These are phyloP conservation scores for Campoplex nolae DNA, from an alignment of 2,888 invertebrate genomes.

Conservation along the genomic window DNA sequence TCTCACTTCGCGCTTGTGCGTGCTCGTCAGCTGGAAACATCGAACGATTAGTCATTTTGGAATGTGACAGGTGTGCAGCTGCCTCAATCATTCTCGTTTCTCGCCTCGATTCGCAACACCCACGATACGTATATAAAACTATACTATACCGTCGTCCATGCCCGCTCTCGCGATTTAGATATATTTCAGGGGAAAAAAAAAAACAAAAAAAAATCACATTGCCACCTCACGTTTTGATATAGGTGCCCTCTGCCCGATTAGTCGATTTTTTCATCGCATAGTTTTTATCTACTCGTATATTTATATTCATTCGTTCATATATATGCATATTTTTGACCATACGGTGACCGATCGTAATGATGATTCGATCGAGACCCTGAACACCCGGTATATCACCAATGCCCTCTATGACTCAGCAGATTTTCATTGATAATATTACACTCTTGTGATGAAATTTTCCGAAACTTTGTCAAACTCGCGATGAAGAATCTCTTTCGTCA, in stretches of 20 bases:
- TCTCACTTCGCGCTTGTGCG: background rate
- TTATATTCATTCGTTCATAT: background rate
- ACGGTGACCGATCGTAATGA: no score
- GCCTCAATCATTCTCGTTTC: slow-evolving; percentile 49
- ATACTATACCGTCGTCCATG: background rate
- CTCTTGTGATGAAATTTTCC: background rate
- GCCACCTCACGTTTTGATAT: slow-evolving; percentile 28
- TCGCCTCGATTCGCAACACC: slow-evolving; percentile 9
- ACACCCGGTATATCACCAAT: background rate
- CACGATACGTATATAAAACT: background rate
- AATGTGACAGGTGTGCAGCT: slow-evolving; percentile 61
- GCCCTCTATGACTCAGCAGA: background rate
- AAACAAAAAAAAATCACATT: background rate
- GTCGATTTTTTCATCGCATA: slow-evolving; percentile 9
- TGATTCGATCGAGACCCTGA: background rate
- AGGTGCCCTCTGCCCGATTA: background rate
- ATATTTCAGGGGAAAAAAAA: background rate
- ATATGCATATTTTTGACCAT: background rate
- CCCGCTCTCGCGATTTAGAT: slow-evolving; percentile 28
- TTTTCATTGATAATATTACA: background rate
- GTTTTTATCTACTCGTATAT: background rate
- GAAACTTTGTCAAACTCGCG: slow-evolving; percentile 38
- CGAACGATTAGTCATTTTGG: slow-evolving; percentile 65
- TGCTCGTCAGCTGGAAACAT: slow-evolving; percentile 60
- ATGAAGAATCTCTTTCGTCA: slow-evolving; percentile 10